A percentile compares a stretch with the other conserved stretches of the same genome.
Evolutionary conservation across 2,113 vertebrate genomes (phyloP).

Genomic region (Equus quagga): DNA sequence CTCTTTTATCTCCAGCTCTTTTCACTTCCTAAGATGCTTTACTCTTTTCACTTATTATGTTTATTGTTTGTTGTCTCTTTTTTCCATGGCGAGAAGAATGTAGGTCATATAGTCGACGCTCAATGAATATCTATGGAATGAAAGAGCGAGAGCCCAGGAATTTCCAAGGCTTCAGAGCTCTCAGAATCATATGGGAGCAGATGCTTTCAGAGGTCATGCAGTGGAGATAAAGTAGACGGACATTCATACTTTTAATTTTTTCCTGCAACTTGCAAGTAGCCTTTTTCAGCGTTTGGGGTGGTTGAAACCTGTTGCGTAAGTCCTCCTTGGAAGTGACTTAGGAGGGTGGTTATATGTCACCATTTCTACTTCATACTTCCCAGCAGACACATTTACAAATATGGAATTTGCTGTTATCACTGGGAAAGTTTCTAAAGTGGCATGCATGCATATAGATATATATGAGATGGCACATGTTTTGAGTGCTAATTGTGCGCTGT

Average conservation of each 20-base stretch:
- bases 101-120: background rate
- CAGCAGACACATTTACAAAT: background rate
- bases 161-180: background rate
- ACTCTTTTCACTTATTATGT: background rate
- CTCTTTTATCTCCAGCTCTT: background rate
- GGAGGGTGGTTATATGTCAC: background rate
- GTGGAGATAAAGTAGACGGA: background rate
- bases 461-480: constrained; percentile 28
- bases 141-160: fast-evolving
- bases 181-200: background rate
- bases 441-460: no score
- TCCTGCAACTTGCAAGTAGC: background rate
- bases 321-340: background rate
- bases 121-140: background rate
- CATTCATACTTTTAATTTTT: fast-evolving
- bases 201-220: background rate
- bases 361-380: background rate
- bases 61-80: background rate
- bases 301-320: background rate
- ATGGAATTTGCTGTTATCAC: background rate
- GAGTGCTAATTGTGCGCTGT: constrained; percentile 66
- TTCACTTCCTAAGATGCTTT: background rate
- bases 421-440: background rate
- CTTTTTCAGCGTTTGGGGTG: background rate
- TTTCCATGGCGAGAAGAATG: background rate